phyloP scores from a whole-genome alignment of 2,888 invertebrate species.

The Cheilosia pagana region DNA sequence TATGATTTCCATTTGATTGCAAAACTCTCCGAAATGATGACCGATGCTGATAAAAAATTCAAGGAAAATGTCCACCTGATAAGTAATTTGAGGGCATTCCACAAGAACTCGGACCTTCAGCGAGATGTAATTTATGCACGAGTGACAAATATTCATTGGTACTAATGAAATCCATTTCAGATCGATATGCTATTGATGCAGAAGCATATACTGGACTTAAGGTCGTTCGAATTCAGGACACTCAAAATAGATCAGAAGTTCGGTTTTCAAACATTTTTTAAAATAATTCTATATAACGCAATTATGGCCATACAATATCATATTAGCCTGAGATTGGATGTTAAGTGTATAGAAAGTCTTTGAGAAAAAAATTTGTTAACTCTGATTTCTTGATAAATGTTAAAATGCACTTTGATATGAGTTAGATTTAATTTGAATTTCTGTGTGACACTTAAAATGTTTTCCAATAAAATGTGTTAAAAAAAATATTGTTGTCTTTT shows the following conservation, averaged over 20 bases:
- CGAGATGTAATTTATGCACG: background rate
- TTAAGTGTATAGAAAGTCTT: too few relatives aligned
- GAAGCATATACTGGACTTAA: background rate
- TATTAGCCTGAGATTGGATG: too few relatives aligned
- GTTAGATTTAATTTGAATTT: too few relatives aligned
- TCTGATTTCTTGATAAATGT: too few relatives aligned
- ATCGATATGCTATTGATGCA: too few relatives aligned
- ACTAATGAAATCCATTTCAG: background rate
- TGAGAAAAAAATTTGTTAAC: too few relatives aligned
- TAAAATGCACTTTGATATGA: too few relatives aligned
- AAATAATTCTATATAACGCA: too few relatives aligned
- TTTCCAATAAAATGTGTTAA: too few relatives aligned
- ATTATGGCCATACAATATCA: background rate
- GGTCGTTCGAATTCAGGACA: too few relatives aligned
- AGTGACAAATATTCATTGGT: background rate
- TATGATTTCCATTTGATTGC: constrained; percentile 4
- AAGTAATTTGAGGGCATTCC: background rate
- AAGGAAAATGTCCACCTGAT: background rate
- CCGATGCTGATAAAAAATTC: background rate
- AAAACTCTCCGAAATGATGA: constrained; percentile 2
- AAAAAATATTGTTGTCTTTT: too few relatives aligned
- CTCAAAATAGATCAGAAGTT: background rate
- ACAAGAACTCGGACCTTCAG: background rate
- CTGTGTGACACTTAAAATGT: too few relatives aligned
- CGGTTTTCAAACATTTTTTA: background rate